A percentile compares a stretch with the other conserved stretches of the same genome.
Conservation (phyloP, 2,888 invertebrate genomes). For the Selenia dentaria region DNA sequence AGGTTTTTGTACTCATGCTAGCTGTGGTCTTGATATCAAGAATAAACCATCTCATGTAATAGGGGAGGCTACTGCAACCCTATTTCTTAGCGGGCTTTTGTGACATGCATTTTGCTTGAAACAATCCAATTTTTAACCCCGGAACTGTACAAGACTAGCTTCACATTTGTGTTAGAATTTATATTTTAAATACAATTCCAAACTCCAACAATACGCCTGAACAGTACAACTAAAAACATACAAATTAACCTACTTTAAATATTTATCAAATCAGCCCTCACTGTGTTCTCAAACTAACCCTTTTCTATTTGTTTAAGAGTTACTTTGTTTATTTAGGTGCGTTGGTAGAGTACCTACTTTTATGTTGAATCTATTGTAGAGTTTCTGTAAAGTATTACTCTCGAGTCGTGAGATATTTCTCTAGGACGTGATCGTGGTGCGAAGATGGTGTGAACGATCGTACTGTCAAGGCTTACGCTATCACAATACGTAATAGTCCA, state of each 20-base stretch:
- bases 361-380: conserved; percentile 41
- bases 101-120: no score
- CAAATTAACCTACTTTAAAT: conserved; percentile 1
- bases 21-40: no score
- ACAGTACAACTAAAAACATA: no score
- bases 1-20: no score
- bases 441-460: conserved; percentile 38
- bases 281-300: conserved; percentile 9
- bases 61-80: no score
- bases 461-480: conserved; percentile 14
- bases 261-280: conserved; percentile 1
- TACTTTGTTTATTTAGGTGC: conserved; percentile 27
- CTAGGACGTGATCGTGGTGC: conserved; percentile 54
- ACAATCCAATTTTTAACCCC: no score
- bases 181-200: no score
- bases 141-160: no score
- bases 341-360: conserved; percentile 31
- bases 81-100: no score
- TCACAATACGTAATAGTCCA: neutral
- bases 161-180: no score
- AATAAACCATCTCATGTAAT: no score
- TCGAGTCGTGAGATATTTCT: conserved; percentile 49
- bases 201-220: no score
- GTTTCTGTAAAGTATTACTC: conserved; percentile 47
- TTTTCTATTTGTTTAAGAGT: conserved; percentile 18